Evolutionary conservation across 2,113 vertebrate species (phyloP).

Genomic region (Lota lota): DNA sequence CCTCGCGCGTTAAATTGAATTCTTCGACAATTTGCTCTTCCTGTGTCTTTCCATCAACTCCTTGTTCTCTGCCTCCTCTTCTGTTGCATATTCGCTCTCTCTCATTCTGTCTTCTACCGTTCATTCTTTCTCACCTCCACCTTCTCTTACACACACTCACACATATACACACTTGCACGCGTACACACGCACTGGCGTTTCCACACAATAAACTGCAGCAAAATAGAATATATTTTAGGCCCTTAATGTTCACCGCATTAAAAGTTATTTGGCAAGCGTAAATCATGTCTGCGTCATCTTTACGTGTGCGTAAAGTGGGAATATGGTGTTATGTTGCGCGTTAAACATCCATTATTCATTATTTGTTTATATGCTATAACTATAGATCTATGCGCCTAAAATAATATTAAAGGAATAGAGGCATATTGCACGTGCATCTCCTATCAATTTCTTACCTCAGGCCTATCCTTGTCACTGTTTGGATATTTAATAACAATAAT

Average conservation of each 20-base stretch:
- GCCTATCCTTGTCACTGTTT: background rate
- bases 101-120: constrained; percentile 52
- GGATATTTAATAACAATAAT: too few relatives aligned
- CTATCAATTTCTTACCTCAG: too few relatives aligned
- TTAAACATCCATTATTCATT: constrained; percentile 31
- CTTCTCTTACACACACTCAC: constrained; percentile 23
- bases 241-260: constrained; percentile 53
- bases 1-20: constrained; percentile 52
- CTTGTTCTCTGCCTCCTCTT: constrained; percentile 42
- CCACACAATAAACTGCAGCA: constrained; percentile 38
- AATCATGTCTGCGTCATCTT: constrained; percentile 30
- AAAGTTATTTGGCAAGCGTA: constrained; percentile 49
- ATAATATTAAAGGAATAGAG: too few relatives aligned
- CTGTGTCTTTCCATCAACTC: constrained; percentile 12
- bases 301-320: background rate
- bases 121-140: background rate
- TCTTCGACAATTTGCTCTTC: background rate
- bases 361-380: constrained; percentile 41
- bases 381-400: constrained; percentile 26
- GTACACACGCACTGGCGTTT: constrained; percentile 11
- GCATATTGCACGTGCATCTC: too few relatives aligned
- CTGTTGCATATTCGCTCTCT: constrained; percentile 19
- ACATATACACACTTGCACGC: constrained; percentile 14
- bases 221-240: constrained; percentile 55
- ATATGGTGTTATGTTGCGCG: constrained; percentile 27